Percentiles rank a stretch among this genome's conserved stretches.
Evolutionary conservation across 1,140 invertebrate genomes (phyloP).

Genomic region (Popillia japonica): DNA sequence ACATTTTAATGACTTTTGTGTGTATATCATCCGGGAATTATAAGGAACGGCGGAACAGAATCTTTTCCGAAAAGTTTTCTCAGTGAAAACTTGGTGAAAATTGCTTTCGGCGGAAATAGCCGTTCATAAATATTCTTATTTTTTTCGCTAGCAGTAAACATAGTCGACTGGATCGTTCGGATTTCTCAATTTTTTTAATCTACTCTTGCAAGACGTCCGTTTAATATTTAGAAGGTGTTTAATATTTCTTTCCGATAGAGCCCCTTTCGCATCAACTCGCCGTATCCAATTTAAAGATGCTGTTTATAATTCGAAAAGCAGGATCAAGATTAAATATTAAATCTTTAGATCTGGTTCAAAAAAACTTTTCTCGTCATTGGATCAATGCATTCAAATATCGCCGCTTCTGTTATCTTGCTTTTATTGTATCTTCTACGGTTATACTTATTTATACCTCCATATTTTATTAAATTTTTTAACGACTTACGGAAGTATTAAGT

Average conservation of each 20-base stretch:
- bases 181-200: constrained; percentile 1
- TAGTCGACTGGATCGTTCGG: neutral
- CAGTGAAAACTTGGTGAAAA: constrained; percentile 14
- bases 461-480: too few relatives aligned
- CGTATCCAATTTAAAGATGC: neutral
- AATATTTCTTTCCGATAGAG: neutral
- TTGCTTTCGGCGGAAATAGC: constrained; percentile 13
- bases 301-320: neutral
- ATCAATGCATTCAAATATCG: too few relatives aligned
- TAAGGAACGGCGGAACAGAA: neutral
- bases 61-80: neutral
- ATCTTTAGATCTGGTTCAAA: neutral
- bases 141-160: neutral
- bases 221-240: constrained; percentile 12
- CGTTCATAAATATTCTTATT: constrained; percentile 15
- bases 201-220: neutral
- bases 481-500: too few relatives aligned
- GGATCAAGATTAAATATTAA: neutral
- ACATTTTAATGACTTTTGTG: constrained; percentile 19
- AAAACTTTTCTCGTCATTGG: neutral
- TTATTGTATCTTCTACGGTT: too few relatives aligned
- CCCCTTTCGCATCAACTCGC: neutral
- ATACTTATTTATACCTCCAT: too few relatives aligned
- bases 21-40: constrained; percentile 3
- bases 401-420: too few relatives aligned